These are phyloP conservation scores for Cordilura impudica DNA, from an alignment of 2,888 invertebrate genomes.

Conservation along the genomic window DNA sequence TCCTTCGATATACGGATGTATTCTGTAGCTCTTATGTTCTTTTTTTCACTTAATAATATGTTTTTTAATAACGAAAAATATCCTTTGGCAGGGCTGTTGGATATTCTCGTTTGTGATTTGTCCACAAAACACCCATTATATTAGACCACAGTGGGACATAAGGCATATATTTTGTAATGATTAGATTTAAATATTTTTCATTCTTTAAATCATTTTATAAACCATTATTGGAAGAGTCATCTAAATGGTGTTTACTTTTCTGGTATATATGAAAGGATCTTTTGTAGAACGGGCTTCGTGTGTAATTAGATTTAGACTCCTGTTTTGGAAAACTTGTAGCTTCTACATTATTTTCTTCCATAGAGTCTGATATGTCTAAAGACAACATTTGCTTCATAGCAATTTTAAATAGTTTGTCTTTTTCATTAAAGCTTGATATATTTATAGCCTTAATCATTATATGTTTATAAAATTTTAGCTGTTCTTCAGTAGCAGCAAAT, in stretches of 20 bases:
- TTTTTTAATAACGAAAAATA: background rate
- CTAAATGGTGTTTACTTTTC: no score
- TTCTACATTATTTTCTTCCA: background rate
- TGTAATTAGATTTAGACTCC: no score
- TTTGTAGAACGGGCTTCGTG: no score
- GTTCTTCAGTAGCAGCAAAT: background rate
- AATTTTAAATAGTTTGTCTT: background rate
- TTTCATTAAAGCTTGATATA: background rate
- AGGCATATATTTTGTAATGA: background rate
- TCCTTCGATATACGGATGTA: background rate
- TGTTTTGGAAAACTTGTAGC: no score
- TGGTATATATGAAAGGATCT: no score
- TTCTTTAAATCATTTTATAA: no score
- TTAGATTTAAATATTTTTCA: no score
- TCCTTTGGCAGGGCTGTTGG: background rate
- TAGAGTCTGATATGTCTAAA: background rate
- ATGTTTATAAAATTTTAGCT: background rate
- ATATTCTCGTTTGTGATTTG: background rate
- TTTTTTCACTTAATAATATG: background rate
- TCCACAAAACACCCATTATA: background rate
- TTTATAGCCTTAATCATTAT: background rate
- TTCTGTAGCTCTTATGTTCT: background rate
- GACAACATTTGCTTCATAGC: background rate
- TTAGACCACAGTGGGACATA: background rate
- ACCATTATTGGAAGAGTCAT: no score